Evolutionary conservation across 2,113 vertebrate species (phyloP), one percentile per base, ranked within the genome.

Genomic region (Hemiprocne comata): DNA sequence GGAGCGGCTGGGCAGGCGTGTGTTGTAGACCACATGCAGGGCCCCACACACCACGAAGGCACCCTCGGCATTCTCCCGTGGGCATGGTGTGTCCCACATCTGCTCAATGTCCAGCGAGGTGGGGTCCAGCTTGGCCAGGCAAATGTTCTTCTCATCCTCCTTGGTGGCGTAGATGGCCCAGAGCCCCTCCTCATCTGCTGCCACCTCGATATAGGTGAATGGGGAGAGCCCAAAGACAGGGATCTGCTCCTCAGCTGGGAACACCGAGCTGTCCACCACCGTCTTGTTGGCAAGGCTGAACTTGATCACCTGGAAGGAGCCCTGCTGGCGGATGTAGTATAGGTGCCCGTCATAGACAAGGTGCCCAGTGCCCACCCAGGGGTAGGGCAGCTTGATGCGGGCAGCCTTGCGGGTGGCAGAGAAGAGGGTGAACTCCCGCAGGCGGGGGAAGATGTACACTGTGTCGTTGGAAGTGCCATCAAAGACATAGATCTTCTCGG

Each of bases 1-100:
- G 9, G 99, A 98, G 50, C 99, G 98, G 73, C 99, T 99, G 91
- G 99, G 97, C 71, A 98, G 98, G 31, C 98, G 98, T 9, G 99
- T 99, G 97, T 99, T 99, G 85, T 99, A 99, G n/a, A 99, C 99
- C 3, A 99, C 99, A 1, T 99, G 99, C 16, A 99, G 98, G 0
- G 99, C 98, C 34, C 99, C 99, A 1, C 99, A 99, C 84, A 98
- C 98, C 55, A 99, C 98, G 7, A 99, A 99, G 38, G 99, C 99
- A 0, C 98, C 98, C 98, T 99, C 99, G 0, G 99, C 99, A 0
- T 99, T 99, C 95, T 98, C 99, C 55, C 99, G 93, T 1, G 99
- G 99, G 94, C 99, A 99, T 0, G 98, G 97, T 0, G 99, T 99
- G 96, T 99, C 99, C 99, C 99, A 99, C 98, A 99, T 99, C 91